phyloP scores from a whole-genome alignment of 2,797 vertebrate genomes.

The Enteromius unitaeniatus region DNA sequence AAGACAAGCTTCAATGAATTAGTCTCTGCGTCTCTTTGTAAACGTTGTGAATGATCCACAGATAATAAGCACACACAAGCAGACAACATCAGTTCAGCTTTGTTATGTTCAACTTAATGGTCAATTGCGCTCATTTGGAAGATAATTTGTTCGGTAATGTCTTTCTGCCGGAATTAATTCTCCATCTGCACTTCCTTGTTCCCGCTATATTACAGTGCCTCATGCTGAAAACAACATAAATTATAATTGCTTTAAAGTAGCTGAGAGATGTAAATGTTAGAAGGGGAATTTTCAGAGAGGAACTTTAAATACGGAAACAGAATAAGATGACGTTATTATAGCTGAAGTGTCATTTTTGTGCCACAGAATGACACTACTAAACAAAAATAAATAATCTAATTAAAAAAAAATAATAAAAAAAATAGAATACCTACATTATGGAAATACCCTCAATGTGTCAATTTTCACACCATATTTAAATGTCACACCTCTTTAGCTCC shows the following conservation, averaged over 20 bases:
- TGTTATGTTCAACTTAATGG: conserved; percentile 4
- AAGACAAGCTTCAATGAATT: background rate
- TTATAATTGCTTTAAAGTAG: conserved; percentile 17
- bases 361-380: too few species aligned
- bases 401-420: background rate
- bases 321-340: background rate
- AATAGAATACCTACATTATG: background rate
- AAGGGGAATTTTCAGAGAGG: conserved; percentile 8
- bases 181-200: conserved; percentile 14
- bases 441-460: background rate
- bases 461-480: background rate
- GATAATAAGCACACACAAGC: background rate
- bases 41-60: background rate
- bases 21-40: background rate
- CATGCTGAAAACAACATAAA: conserved; percentile 4
- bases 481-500: background rate
- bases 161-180: conserved; percentile 23
- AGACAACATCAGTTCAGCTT: conserved; percentile 3
- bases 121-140: conserved; percentile 12
- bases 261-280: background rate
- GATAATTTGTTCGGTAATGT: conserved; percentile 5
- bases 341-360: background rate
- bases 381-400: too few species aligned
- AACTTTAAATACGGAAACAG: background rate
- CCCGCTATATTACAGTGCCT: conserved; percentile 7